Evolutionary conservation across 2,888 invertebrate genomes (phyloP), one percentile per base, ranked within the genome.

Genomic region (Meloe dianella): DNA sequence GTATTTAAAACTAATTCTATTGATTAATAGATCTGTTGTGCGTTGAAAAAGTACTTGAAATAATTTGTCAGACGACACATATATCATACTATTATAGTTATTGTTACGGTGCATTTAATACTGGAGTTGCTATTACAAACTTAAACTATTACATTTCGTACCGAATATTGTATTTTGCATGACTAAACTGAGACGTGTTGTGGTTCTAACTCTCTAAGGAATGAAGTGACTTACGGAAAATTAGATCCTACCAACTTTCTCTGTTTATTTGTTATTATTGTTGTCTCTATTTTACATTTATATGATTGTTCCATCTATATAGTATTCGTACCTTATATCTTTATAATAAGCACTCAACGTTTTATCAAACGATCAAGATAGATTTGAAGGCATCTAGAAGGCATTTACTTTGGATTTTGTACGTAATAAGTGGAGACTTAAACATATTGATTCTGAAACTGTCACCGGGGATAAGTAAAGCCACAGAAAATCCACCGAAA

Each of bases 101-200:
- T 65, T 68, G 64, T 69, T 72, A 72, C 71, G 70, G 65, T 73
- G 71, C 72, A 77, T 76, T 75, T 74, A 71, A 75, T 74, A 70
- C 74, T 66, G 67, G 72, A 70, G 71, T 72, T 71, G 74, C 17
- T 41, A 77, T 76, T 75, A 76, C 71, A 71, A 74, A 74, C 72
- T 74, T 73, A 74, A 75, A 76, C 74, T 75, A 75, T 74, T 78
- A 72, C 73, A 71, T 73, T 73, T 73, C 73, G 73, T 74, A 74
- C 73, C 71, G 77, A 76, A 77, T 77, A 77, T 76, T 77, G 75
- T 78, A 78, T 77, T 77, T 71, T 78, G 77, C 78, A 78, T 78
- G 76, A 77, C 76, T 77, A 77, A 76, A 77, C 76, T 76, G 77
- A 74, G 76, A 77, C 77, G 75, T 78, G 76, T 77, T 78, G 79